These are phyloP conservation scores for Temnothorax unifasciatus DNA, from an alignment of 2,888 invertebrate genomes.

Conservation along the genomic window DNA sequence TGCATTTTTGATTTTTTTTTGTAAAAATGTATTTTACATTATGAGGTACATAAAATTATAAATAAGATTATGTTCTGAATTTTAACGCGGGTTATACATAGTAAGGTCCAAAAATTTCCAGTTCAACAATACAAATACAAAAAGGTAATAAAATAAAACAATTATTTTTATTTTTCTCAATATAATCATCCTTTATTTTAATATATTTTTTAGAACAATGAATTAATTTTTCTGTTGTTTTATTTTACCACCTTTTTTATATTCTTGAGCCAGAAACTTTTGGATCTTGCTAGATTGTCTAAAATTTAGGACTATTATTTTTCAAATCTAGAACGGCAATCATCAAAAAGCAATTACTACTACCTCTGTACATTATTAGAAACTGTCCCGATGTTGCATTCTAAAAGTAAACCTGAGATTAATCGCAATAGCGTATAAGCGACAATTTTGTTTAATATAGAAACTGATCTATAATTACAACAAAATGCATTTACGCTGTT, in stretches of 20 bases:
- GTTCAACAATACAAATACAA: not conserved
- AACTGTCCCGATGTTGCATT: not conserved
- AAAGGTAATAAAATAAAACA: not conserved
- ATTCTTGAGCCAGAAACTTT: not conserved
- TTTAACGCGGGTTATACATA: not conserved
- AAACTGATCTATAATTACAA: slow-evolving; percentile 5
- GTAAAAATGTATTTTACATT: not conserved
- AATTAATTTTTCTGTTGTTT: not conserved
- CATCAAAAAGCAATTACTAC: not conserved
- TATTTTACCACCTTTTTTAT: not conserved
- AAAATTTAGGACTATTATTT: slow-evolving; percentile 9
- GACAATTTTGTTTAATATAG: not conserved
- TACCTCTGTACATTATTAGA: not conserved
- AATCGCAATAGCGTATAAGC: not conserved
- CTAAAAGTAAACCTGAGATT: not conserved
- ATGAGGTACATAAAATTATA: not conserved
- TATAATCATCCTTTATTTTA: no score
- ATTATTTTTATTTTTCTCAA: no score
- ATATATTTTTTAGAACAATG: no score
- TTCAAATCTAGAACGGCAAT: not conserved
- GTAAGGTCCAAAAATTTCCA: not conserved
- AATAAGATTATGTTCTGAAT: not conserved
- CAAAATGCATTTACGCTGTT: not conserved
- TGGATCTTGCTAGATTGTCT: not conserved
- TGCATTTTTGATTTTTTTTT: not conserved